phyloP scores from a whole-genome alignment of 2,888 invertebrate genomes.

The Trissoscelio sp. region DNA sequence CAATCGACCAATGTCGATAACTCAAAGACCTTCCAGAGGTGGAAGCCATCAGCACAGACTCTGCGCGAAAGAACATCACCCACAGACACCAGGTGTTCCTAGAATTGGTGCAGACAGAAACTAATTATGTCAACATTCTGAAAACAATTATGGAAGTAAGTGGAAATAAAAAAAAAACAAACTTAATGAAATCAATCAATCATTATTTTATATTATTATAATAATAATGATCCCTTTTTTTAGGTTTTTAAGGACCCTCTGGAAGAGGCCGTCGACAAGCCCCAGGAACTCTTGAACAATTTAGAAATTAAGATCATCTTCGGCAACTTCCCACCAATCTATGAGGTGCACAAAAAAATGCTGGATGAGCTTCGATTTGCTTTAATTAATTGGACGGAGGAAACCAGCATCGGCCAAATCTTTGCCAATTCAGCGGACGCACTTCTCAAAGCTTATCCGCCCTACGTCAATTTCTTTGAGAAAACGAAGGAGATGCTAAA shows the following conservation, averaged over 20 bases:
- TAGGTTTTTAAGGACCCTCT: slow-evolving; percentile 97
- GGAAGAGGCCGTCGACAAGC: slow-evolving; percentile 90
- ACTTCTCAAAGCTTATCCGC: slow-evolving; percentile 97
- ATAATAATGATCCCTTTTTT: no score
- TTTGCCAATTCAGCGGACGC: slow-evolving; percentile 96
- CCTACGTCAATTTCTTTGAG: slow-evolving; percentile 99
- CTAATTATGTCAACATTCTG: slow-evolving; percentile 98
- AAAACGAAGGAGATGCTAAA: slow-evolving; percentile 97
- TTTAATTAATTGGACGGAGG: slow-evolving; percentile 93
- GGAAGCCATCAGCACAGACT: slow-evolving; percentile 86
- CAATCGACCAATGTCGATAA: slow-evolving; percentile 44
- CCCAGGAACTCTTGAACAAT: slow-evolving; percentile 90
- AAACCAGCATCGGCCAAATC: slow-evolving; percentile 93
- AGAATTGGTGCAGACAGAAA: slow-evolving; percentile 98
- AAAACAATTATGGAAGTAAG: slow-evolving; percentile 95
- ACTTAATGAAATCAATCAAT: no score
- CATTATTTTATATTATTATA: no score
- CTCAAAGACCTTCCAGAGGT: slow-evolving; percentile 83
- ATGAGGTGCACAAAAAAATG: slow-evolving; percentile 94
- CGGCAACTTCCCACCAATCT: slow-evolving; percentile 97
- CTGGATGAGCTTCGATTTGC: slow-evolving; percentile 85
- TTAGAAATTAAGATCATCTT: slow-evolving; percentile 98
- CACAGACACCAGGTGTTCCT: slow-evolving; percentile 93
- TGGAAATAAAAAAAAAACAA: no score
- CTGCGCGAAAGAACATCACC: slow-evolving; percentile 88